Percentiles rank a stretch among this genome's conserved stretches.
Evolutionary conservation across 2,797 vertebrate genomes (phyloP).

Genomic region (Cossypha heuglini): DNA sequence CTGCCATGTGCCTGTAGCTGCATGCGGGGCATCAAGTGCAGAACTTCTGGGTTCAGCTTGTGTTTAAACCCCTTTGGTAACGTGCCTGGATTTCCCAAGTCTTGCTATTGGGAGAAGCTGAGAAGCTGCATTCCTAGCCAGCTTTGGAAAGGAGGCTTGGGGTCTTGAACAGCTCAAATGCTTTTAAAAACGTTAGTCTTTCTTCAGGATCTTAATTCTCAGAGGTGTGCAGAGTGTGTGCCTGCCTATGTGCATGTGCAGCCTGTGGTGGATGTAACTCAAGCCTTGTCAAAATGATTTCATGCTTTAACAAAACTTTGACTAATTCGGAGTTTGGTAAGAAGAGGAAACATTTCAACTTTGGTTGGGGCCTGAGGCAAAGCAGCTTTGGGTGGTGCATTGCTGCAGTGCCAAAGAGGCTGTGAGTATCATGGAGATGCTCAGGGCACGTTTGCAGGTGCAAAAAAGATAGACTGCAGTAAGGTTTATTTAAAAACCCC

Average conservation of each 20-base stretch:
- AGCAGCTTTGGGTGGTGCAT: neutral
- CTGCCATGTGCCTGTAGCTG: neutral
- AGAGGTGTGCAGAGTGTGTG: neutral
- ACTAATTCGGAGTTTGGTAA: neutral
- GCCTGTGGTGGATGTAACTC: neutral
- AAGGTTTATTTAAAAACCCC: neutral
- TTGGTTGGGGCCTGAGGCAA: neutral
- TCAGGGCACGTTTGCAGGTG: neutral
- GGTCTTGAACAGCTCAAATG: neutral
- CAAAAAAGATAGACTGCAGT: neutral
- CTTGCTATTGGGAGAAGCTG: neutral
- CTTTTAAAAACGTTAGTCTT: neutral
- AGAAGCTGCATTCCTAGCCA: neutral
- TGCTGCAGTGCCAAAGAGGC: fast-evolving
- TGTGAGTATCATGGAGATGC: neutral
- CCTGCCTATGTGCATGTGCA: fast-evolving
- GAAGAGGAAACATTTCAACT: neutral
- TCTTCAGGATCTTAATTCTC: neutral
- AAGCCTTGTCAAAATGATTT: neutral
- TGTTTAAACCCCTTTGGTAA: neutral
- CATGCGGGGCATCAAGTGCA: fast-evolving
- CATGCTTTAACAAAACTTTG: neutral
- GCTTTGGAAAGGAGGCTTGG: neutral
- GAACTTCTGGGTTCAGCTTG: neutral
- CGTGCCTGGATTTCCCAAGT: neutral